Conservation (phyloP, 2,888 invertebrate genomes). For the Tiphia femorata region DNA sequence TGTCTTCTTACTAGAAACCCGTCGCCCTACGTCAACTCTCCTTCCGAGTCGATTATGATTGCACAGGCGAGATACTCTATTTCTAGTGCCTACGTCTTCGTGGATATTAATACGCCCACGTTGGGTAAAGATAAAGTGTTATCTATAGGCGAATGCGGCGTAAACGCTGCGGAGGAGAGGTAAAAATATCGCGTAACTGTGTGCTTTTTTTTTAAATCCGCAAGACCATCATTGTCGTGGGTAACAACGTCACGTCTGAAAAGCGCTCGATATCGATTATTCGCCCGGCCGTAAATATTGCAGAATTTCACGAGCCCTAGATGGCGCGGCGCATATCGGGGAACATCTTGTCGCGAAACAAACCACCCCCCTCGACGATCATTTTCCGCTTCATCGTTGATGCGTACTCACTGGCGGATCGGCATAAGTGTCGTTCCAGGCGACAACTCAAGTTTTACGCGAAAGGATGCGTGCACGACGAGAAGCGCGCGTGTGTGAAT, state of each 20-base stretch:
- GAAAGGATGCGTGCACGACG: slow-evolving; percentile 20
- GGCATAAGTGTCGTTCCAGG: slow-evolving; percentile 8
- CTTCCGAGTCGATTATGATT: too few relatives aligned
- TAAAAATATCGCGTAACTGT: slow-evolving; percentile 33
- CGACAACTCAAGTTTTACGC: slow-evolving; percentile 39
- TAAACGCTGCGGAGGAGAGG: slow-evolving; percentile 33
- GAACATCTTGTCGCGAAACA: too few relatives aligned
- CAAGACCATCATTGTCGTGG: slow-evolving; percentile 32
- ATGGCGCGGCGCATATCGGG: too few relatives aligned
- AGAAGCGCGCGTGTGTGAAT: slow-evolving; percentile 29
- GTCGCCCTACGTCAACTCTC: too few relatives aligned
- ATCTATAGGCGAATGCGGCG: slow-evolving; percentile 29
- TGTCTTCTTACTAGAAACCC: too few relatives aligned
- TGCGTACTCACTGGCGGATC: too few relatives aligned
- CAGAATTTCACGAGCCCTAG: slow-evolving; percentile 33
- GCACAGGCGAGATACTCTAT: too few relatives aligned
- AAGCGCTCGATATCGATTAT: slow-evolving; percentile 35
- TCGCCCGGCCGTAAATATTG: slow-evolving; percentile 35
- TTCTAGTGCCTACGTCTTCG: slow-evolving; percentile 4
- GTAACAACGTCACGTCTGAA: slow-evolving; percentile 28
- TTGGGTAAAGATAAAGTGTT: slow-evolving; percentile 32
- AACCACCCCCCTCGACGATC: too few relatives aligned
- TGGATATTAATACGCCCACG: slow-evolving; percentile 27
- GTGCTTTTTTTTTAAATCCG: slow-evolving; percentile 29
- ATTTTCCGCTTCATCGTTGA: too few relatives aligned